These are phyloP conservation scores for Drosophila sturtevanti DNA, from an alignment of 1,140 invertebrate species.

Conservation along the genomic window DNA sequence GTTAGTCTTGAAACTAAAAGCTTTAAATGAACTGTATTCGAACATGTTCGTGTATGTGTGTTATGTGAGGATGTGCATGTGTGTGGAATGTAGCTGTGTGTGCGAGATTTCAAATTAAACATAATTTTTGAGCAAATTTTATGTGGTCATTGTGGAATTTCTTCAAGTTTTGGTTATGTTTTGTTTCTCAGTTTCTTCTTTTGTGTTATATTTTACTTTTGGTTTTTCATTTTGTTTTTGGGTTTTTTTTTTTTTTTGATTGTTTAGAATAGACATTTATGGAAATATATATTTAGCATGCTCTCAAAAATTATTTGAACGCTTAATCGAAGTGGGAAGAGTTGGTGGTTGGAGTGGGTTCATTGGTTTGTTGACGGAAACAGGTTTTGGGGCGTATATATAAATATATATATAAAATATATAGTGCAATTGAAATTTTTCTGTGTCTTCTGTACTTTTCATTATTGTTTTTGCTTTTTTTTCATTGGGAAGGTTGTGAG, in stretches of 20 bases:
- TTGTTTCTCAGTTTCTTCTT: conserved; percentile 44
- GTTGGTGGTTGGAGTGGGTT: conserved; percentile 23
- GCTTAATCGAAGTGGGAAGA: conserved; percentile 72
- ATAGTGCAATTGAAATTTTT: conserved; percentile 54
- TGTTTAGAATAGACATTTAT: conserved; percentile 81
- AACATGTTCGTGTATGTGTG: conserved; percentile 5
- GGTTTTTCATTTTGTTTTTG: conserved; percentile 29
- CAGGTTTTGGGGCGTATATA: conserved; percentile 29
- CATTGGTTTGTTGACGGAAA: conserved; percentile 1
- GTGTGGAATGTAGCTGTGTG: conserved; percentile 35
- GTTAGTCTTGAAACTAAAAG: conserved; percentile 52
- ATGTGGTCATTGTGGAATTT: conserved; percentile 31
- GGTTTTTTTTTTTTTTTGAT: conserved; percentile 24
- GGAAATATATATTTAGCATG: conserved; percentile 81
- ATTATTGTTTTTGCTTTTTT: too few relatives aligned
- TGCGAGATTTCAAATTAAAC: conserved; percentile 35
- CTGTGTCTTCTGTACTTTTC: conserved; percentile 40
- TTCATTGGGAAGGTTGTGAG: not conserved
- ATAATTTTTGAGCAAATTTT: conserved; percentile 49
- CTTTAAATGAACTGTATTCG: conserved; percentile 17
- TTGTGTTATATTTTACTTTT: conserved; percentile 23
- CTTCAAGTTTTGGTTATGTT: conserved; percentile 30
- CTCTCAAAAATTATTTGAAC: conserved; percentile 81
- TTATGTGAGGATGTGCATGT: conserved; percentile 10
- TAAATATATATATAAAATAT: conserved; percentile 40